Evolutionary conservation across 1,140 invertebrate species (phyloP), one percentile per base, ranked within the genome.

Genomic region (Conus betulinus): DNA sequence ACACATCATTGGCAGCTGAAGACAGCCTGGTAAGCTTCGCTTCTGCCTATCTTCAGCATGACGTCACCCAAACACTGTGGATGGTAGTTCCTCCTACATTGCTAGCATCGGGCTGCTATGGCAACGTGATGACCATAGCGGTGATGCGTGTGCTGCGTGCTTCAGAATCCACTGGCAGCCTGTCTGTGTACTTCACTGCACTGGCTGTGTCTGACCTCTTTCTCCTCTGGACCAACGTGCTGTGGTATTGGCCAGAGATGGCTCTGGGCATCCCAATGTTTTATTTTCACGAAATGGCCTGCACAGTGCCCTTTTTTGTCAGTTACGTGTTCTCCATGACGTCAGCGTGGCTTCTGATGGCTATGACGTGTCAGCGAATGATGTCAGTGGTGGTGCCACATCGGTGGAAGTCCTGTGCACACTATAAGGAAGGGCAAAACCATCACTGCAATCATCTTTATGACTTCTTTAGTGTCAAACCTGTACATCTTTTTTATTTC

Each of bases 371-470:
- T n/a, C n/a, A n/a, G n/a, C n/a, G n/a, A n/a, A n/a, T n/a, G n/a
- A n/a, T n/a, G n/a, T n/a, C n/a, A n/a, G 91, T 91, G 4, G 92
- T 90, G 79, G 67, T 90, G 63, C 93, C 93, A n/a, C n/a, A n/a
- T 88, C 88, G 27, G 88, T 90, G 7, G 88, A 88, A 39, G 53
- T 17, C 15, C 78, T 89, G 7, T 93, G 90, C 76, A 91, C 90
- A 17, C 57, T 0, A 52, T n/a, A 76, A 57, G n/a, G 25, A 82
- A 27, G 23, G 87, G 85, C 7, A 27, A 17, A n/a, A n/a, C 82
- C 7, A 27, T 78, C 13, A 67, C 85, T 20, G 78, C n/a, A 11
- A 13, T 85, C 11, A 88, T 88, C 10, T 53, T 85, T 52, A 52
- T 57, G 74, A 60, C 25, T 11, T 87, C 5, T 27, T n/a, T n/a